These are phyloP conservation scores for Akabosia matsudoensis DNA, from an alignment of 1,140 invertebrate genomes.

Conservation along the genomic window DNA sequence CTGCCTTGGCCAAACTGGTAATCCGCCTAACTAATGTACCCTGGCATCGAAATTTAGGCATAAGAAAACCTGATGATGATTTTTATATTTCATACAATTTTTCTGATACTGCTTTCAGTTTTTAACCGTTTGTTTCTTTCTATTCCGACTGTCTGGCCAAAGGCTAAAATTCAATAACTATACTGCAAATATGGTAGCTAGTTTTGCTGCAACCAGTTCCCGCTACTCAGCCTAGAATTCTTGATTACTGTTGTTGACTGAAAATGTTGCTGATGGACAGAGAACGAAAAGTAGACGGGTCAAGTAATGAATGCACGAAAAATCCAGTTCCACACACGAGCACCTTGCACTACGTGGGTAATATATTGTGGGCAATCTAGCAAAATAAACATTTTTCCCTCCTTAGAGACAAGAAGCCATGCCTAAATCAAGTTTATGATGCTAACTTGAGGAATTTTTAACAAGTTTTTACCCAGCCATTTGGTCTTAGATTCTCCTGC, in stretches of 20 bases:
- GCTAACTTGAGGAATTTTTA: not conserved
- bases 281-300: not conserved
- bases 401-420: too few relatives aligned
- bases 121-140: conserved; percentile 5
- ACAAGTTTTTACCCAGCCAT: not conserved
- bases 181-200: conserved; percentile 17
- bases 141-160: not conserved
- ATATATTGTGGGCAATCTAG: not conserved
- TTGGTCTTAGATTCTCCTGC: too few relatives aligned
- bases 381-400: not conserved
- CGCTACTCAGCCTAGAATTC: conserved; percentile 22
- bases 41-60: too few relatives aligned
- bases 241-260: conserved; percentile 8
- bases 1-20: not conserved
- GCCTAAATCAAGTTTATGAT: too few relatives aligned
- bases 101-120: conserved; percentile 3
- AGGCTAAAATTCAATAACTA: conserved; percentile 5
- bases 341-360: not conserved
- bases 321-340: not conserved
- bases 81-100: not conserved
- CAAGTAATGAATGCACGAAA: not conserved
- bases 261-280: not conserved
- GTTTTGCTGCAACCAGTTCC: conserved; percentile 6
- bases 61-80: too few relatives aligned
- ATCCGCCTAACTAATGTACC: too few relatives aligned